Evolutionary conservation across 1,140 invertebrate species (phyloP), one percentile per base, ranked within the genome.

Genomic region (Penaeus indicus): DNA sequence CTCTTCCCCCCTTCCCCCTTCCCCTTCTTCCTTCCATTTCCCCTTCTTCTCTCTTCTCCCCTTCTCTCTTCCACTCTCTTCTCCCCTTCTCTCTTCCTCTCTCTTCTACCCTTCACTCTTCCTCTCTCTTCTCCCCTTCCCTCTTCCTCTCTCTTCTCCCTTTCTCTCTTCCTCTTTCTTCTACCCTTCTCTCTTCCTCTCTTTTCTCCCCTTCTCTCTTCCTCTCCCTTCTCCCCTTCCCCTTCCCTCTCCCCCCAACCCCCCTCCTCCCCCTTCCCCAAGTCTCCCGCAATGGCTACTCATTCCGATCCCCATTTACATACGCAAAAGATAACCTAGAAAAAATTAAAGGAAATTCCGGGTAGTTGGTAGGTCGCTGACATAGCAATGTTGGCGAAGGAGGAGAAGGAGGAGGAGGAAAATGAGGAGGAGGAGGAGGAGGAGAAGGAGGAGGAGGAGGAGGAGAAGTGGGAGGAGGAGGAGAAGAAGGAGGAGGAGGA

Each of bases 261-360:
- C 42, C 25, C 86, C 79, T 83, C 63, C 63, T 83, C 86, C 79
- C 86, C 54, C 63, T 85, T 64, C 67, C 81, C 60, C n/a, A 60
- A n/a, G 10, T 62, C n/a, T 7, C 22, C 4, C 47, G 22, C 42
- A 25, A 54, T 60, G 13, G 27, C 18, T 19, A 75, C 8, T 27
- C n/a, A 75, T 32, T 32, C 27, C 0, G 7, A 27, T 38, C 5
- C n/a, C 5, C 54, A 54, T 54, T 54, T 13, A 54, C 54, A 54
- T 16, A 54, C 11, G 54, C 54, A 54, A 13, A 54, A 54, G 54
- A 54, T 54, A 13, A 13, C 54, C 11, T 54, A 16, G 54, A 54
- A 54, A 16, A 54, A 13, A 16, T 10, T 54, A 16, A 1, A 54
- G 11, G 54, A 54, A 54, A 54, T 54, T 54, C 54, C 11, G 54